These are phyloP conservation scores for Chloroclystis v-ata DNA, from an alignment of 2,888 invertebrate species.

Conservation along the genomic window DNA sequence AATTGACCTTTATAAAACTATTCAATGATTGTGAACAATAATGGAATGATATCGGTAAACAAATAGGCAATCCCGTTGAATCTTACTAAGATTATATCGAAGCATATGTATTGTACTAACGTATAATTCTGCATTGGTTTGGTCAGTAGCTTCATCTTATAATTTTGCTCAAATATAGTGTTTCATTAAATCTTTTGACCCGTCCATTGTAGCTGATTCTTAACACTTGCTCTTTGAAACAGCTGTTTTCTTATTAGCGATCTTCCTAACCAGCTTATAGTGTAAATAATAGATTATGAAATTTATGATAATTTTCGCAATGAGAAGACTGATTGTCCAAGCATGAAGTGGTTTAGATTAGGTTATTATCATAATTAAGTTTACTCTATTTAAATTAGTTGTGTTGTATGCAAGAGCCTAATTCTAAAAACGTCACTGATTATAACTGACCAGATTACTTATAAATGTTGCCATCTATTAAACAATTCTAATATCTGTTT, in stretches of 20 bases:
- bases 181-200: conserved; percentile 23
- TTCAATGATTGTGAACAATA: no score
- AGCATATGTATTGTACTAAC: no score
- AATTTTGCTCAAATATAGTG: conserved; percentile 49
- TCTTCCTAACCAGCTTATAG: conserved; percentile 43
- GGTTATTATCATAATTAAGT: conserved; percentile 65
- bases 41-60: no score
- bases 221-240: conserved; percentile 3
- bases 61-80: no score
- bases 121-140: neutral
- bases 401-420: conserved; percentile 27
- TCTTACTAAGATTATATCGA: no score
- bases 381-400: conserved; percentile 53
- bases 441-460: neutral
- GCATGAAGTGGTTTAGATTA: conserved; percentile 66
- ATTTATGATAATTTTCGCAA: conserved; percentile 73
- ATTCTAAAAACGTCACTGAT: neutral
- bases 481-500: no score
- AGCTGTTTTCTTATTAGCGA: conserved; percentile 8
- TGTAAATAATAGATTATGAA: conserved; percentile 54
- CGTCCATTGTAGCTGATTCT: conserved; percentile 45
- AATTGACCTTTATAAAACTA: no score
- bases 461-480: neutral
- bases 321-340: conserved; percentile 76
- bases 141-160: conserved; percentile 11